Base-by-base conservation (phyloP, 2,797 vertebrate species). In the Gadopsis bispinosus region DNA sequence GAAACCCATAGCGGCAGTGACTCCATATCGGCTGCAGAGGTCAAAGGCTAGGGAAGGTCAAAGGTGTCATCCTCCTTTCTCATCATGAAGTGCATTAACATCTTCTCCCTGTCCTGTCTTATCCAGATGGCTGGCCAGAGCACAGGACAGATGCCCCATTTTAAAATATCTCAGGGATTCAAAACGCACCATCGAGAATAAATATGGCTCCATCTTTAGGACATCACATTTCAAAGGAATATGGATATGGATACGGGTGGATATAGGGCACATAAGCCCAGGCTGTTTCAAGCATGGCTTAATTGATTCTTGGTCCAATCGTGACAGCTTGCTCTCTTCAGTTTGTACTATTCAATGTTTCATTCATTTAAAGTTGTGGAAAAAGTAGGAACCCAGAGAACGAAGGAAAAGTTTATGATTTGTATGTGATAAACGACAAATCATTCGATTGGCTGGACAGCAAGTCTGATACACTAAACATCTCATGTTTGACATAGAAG, bases 71-170 rank as follows among this genome's bases (percentile, higher is more conserved):
- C 92, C 94, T 93, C 91, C 93, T 89, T 92, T 94, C 93, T 95
- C 94, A 94, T 95, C 94, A 93, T 91, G 93, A 94, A 95, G 94
- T 95, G 94, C 94, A 95, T 95, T 95, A 95, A 95, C 94, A 93
- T 95, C 93, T 83, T 91, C 92, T 92, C 88, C 76, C 83, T 82
- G 92, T 92, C 85, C 90, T 41, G 75, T 82, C 81, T 81, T 62
- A 93, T 94, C 95, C 95, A 96, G 95, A 96, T 95, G 95, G 95
- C 88, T 71, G 81, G 81, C 60, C 81, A 76, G 80, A 84, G 85
- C 83, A 81, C 43, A 56, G 86, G 92, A 91, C 94, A 95, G 93
- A 95, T 95, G 94, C 91, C 79, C 78, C 86, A 39, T 87, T 88
- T 91, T 85, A 84, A 91, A 92, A 94, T 87, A 89, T 94, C 89